Evolutionary conservation across 2,113 vertebrate species (phyloP).

Genomic region (Carassius carassius): DNA sequence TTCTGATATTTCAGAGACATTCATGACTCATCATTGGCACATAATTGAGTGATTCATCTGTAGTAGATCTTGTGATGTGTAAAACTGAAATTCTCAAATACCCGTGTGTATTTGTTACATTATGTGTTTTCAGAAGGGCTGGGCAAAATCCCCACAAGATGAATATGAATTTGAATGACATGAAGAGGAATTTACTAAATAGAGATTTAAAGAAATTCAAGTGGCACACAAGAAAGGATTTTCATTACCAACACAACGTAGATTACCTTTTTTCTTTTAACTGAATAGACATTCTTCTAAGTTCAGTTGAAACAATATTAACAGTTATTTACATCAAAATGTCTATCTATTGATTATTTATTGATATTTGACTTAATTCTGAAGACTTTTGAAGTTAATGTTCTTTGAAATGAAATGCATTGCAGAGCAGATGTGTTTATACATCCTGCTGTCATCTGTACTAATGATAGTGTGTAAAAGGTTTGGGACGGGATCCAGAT

Average conservation of each 20-base stretch:
- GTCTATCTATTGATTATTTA: neutral
- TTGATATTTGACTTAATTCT: neutral
- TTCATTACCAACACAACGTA: neutral
- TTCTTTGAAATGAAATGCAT: neutral
- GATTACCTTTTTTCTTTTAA: neutral
- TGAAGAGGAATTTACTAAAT: neutral
- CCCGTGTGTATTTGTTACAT: neutral
- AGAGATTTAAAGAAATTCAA: neutral
- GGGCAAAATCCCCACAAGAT: neutral
- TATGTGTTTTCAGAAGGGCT: neutral
- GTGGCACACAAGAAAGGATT: neutral
- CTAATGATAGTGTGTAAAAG: neutral
- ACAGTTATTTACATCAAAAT: neutral
- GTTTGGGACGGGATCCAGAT: neutral
- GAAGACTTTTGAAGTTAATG: neutral
- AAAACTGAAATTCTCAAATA: neutral
- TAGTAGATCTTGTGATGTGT: neutral
- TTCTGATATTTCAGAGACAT: neutral
- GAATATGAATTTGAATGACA: neutral
- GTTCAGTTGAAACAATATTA: neutral
- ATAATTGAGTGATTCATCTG: conserved; percentile 2
- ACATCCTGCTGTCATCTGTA: neutral
- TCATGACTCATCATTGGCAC: neutral
- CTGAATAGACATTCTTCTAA: neutral
- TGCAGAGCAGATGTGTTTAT: neutral